Base-by-base conservation (phyloP, 2,797 vertebrate genomes). In the Onychomys torridus region DNA sequence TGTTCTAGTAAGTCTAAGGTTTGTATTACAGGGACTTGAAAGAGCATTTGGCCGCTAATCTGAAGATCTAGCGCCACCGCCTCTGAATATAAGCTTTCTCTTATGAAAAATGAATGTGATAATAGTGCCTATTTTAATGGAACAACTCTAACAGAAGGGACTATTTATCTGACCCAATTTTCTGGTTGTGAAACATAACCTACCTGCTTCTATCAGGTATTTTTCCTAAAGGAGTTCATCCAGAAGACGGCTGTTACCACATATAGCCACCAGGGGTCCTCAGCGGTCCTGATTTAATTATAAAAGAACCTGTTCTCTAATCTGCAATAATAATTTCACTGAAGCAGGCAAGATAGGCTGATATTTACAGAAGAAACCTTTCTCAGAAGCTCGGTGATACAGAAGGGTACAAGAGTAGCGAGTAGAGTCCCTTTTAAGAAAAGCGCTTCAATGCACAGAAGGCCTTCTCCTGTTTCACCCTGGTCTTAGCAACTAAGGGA, bases 241-340 rank as follows among this genome's bases (percentile, higher is more conserved):
- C 40, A 52, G 29, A 83, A 27, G 16, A 61, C 34, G 82, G 29
- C 46, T 87, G 76, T 6, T 89, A 76, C 55, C 46, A 88, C 21
- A 49, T 92, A 13, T 13, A 34, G 55, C 78, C 92, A 96, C 94
- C 34, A 89, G 78, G 49, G 27, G 63, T n/a, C 92, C 52, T 91
- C 92, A 91, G 87, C 17, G 85, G 49, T 61, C 82, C 59, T 89
- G 29, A 21, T 93, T 67, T 89, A 91, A 81, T 65, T 89, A 27
- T 19, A 21, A 46, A 90, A 78, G 21, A 21, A 6, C 19, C 10
- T 87, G 79, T 82, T 69, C 37, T 23, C 27, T 6, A 46, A 84
- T 21, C 16, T 77, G n/a, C n/a, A 75, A 29, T 65, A 49, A 63
- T 65, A 75, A 12, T 65, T 94, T 86, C 49, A 23, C 40, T 69